phyloP scores from a whole-genome alignment of 2,888 invertebrate species.

The Petrolisthes manimaculis region DNA sequence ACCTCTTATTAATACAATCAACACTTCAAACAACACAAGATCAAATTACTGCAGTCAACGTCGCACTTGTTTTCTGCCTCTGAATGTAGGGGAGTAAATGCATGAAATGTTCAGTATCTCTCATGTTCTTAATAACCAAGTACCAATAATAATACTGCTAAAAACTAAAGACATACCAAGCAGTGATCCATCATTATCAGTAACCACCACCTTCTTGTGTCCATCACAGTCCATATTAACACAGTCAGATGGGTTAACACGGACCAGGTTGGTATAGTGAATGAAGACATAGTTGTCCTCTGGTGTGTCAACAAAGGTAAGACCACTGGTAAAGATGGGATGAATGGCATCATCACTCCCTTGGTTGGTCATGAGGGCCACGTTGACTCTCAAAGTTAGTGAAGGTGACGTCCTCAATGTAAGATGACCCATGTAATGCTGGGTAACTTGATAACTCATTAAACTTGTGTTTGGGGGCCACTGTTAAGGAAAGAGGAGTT shows the following conservation, averaged over 20 bases:
- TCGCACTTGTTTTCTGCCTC: background rate
- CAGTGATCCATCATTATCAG: conserved; percentile 55
- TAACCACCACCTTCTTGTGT: conserved; percentile 53
- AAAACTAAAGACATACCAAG: conserved; percentile 28
- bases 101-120: background rate
- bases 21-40: no score
- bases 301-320: conserved; percentile 39
- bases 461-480: conserved; percentile 40
- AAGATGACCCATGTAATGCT: conserved; percentile 36
- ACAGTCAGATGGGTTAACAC: conserved; percentile 59
- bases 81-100: background rate
- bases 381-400: conserved; percentile 33
- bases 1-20: background rate
- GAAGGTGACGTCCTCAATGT: conserved; percentile 36
- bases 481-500: conserved; percentile 28
- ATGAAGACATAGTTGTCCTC: conserved; percentile 39
- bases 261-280: conserved; percentile 30
- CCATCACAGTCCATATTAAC: conserved; percentile 65
- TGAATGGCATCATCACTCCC: conserved; percentile 49
- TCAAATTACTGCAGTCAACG: background rate
- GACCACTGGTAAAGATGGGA: conserved; percentile 35
- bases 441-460: conserved; percentile 36
- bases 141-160: background rate
- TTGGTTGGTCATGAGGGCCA: conserved; percentile 47
- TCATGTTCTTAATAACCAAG: background rate